Base-by-base conservation (phyloP, 2,888 invertebrate species). In the Mellilla xanthometata region DNA sequence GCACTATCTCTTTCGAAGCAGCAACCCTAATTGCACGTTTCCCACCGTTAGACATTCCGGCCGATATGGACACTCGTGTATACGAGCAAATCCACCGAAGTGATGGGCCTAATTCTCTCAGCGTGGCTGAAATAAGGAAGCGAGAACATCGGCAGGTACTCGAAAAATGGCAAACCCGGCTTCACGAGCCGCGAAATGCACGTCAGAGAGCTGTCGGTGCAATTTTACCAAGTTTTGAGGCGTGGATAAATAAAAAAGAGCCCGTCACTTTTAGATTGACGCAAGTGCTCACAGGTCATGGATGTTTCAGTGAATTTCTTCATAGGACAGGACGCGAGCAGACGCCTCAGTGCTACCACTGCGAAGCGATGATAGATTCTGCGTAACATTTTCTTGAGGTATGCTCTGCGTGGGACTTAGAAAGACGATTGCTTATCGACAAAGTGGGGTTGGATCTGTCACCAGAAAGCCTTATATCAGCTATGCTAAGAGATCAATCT, bases 1-100 rank as follows among this genome's bases (percentile, higher is more conserved):
- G 32, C 7, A 32, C 32, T 6, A 24, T 34, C 4, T 34, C 33
- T 8, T 34, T 23, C n/a, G 33, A 34, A 22, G 33, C 33, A 6
- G 33, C 33, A 3, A 23, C 23, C n/a, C 24, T 34, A 9, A 12
- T 34, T 6, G 24, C 33, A 5, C 23, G 33, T 1, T 34, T 12
- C 11, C 33, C 24, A 4, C 33, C 33, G 5, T 7, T 13, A 8
- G 31, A 31, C 15, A 9, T 31, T 8, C 15, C n/a, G 9, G 31
- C 31, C 3, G 31, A 31, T 2, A 9, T 31, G 6, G 13, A 31
- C 12, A 24, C 31, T 2, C 27, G 11, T 4, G 11, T 27, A 2
- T 27, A 27, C 3, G 7, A 23, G 23, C 23, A n/a, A 8, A n/a
- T 7, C 7, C 23, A 23, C 7, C 3, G n/a, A 7, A 23, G 7